Percentiles rank a stretch among this genome's conserved stretches.
Evolutionary conservation across 2,888 invertebrate genomes (phyloP).

Genomic region (Chelonus formosanus): DNA sequence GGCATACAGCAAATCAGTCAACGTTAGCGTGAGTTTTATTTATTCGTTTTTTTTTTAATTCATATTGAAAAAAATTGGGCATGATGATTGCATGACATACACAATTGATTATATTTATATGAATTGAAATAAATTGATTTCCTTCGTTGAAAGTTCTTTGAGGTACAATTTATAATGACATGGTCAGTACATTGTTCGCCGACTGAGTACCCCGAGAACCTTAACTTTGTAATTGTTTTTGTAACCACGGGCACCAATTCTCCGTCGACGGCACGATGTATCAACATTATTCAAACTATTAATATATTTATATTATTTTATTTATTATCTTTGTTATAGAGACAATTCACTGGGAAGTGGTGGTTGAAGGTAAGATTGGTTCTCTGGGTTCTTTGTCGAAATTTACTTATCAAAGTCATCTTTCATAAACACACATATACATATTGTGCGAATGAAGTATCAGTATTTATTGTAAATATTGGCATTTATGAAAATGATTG

Average conservation of each 20-base stretch:
- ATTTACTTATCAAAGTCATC: background rate
- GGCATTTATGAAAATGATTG: background rate
- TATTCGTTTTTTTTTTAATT: slow-evolving; percentile 14
- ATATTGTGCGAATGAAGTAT: too few relatives aligned
- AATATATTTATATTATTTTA: slow-evolving; percentile 39
- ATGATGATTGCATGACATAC: slow-evolving; percentile 38
- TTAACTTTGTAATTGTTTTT: background rate
- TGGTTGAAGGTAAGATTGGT: slow-evolving; percentile 71
- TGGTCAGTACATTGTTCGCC: slow-evolving; percentile 31
- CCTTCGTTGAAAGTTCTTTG: background rate
- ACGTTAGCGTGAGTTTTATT: slow-evolving; percentile 65
- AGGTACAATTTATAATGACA: background rate
- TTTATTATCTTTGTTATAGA: slow-evolving; percentile 68
- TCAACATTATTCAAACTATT: background rate
- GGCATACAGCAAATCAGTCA: slow-evolving; percentile 67
- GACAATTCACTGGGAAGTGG: slow-evolving; percentile 71
- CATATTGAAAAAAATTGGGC: slow-evolving; percentile 12
- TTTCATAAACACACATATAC: too few relatives aligned
- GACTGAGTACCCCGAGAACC: slow-evolving; percentile 43
- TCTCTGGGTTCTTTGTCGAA: slow-evolving; percentile 51
- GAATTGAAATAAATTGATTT: background rate
- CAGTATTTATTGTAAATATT: too few relatives aligned
- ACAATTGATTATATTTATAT: slow-evolving; percentile 33
- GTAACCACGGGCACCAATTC: too few relatives aligned
- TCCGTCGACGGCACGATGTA: slow-evolving; percentile 4